Base-by-base conservation (phyloP, 2,113 vertebrate species). In the Climacteris rufus region DNA sequence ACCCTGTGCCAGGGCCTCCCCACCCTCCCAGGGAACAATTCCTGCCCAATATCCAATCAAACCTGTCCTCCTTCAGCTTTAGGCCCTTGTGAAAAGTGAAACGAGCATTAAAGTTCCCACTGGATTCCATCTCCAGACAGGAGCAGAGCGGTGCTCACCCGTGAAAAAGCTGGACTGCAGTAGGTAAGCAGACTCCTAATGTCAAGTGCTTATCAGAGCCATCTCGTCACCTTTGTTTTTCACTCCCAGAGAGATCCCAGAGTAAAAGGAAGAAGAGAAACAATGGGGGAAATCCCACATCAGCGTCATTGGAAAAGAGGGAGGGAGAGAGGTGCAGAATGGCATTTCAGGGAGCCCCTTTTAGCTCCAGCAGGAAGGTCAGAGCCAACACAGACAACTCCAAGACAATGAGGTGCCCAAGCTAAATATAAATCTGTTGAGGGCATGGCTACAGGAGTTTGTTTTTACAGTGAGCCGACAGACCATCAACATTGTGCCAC, bases 321-420 rank as follows among this genome's bases (percentile, higher is more conserved):
- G 92, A 90, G 81, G 71, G 75, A 68, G 68, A 83, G 61, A 69
- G 6, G 76, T 0, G 49, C 76, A n/a, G n/a, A n/a, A n/a, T 89
- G 70, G 71, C 87, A 89, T 93, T 96, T 95, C 89, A 72, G 92
- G 90, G 80, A 16, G 17, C 72, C 50, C 59, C 57, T 94, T 96
- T 93, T 61, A 91, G 91, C 89, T 49, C 39, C 35, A 1, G 64
- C 83, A 96, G 97, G 93, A 92, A 97, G 96, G 91, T 94, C 93
- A 72, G 87, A 94, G 75, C 83, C 90, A 83, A 71, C 92, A 79
- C 63, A 93, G 77, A 70, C 75, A 86, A 49, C 60, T 64, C 78
- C 57, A 87, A 61, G 77, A 96, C 95, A 90, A 96, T 93, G 88
- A 96, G 57, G 76, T 89, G 65, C 79, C 6, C 14, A 59, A 52